These are phyloP conservation scores for Caenorhabditis zanzibari DNA, from an alignment of 2,888 invertebrate species.

Conservation along the genomic window DNA sequence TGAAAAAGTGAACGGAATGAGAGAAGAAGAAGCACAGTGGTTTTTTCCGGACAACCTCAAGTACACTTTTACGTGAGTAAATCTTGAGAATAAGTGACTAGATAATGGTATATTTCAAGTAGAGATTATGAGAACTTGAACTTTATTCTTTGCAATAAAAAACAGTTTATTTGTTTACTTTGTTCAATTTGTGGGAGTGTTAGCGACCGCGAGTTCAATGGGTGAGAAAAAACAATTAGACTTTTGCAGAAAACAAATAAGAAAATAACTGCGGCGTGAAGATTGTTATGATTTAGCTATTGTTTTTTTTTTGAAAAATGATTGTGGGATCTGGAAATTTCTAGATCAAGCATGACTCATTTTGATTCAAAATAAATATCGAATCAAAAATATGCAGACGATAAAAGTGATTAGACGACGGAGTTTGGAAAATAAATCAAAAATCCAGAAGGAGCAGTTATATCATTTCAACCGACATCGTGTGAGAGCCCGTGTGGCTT, in stretches of 20 bases:
- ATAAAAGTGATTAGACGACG: not conserved
- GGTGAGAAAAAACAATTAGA: not conserved
- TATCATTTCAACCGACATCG: constrained; percentile 52
- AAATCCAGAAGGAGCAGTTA: constrained; percentile 41
- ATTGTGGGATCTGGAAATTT: not conserved
- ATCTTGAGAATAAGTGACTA: constrained; percentile 28
- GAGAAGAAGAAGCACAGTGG: constrained; percentile 31
- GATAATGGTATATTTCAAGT: constrained; percentile 23
- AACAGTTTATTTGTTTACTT: constrained; percentile 14
- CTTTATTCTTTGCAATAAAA: not conserved
- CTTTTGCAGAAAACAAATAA: not conserved
- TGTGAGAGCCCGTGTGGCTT: constrained; percentile 39
- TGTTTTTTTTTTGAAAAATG: too few species aligned
- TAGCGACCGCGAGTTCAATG: not conserved
- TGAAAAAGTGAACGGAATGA: constrained; percentile 45
- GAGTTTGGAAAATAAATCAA: constrained; percentile 51
- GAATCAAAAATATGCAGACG: constrained; percentile 6
- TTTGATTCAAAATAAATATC: not conserved
- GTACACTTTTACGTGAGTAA: constrained; percentile 42
- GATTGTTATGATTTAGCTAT: too few species aligned
- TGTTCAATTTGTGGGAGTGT: not conserved
- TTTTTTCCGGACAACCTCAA: constrained; percentile 46
- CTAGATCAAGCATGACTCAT: not conserved
- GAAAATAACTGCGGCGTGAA: not conserved
- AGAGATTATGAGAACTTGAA: constrained; percentile 26